Evolutionary conservation across 2,888 invertebrate species (phyloP).

Genomic region (Agrilus cyanescens): DNA sequence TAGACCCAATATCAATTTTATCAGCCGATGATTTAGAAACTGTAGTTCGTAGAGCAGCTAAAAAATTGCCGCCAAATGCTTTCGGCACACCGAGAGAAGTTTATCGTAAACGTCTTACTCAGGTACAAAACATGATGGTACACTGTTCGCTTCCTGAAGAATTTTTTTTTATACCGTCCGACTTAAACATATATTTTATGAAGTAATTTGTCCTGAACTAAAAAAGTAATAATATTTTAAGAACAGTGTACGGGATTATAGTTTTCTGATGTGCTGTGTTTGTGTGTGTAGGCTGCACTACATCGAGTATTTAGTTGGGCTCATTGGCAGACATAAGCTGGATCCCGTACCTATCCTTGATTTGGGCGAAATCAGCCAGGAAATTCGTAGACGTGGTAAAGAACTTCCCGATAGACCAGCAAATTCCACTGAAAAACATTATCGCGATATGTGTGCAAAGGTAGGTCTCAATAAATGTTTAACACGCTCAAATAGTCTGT

Average conservation of each 20-base stretch:
- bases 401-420: constrained; percentile 71
- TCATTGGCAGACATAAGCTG: constrained; percentile 69
- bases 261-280: constrained; percentile 16
- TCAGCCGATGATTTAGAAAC: constrained; percentile 73
- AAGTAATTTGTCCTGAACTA: not conserved
- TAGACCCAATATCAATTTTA: constrained; percentile 71
- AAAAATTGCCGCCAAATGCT: constrained; percentile 62
- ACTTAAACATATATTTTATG: not conserved
- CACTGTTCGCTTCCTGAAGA: constrained; percentile 1
- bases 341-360: constrained; percentile 86
- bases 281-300: constrained; percentile 71
- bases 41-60: constrained; percentile 60
- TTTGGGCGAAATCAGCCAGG: constrained; percentile 75
- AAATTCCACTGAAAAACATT: constrained; percentile 73
- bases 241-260: constrained; percentile 9
- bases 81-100: constrained; percentile 59
- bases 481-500: constrained; percentile 18
- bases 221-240: not conserved
- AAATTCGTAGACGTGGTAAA: constrained; percentile 74
- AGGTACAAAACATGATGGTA: constrained; percentile 38
- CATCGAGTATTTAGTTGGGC: constrained; percentile 86
- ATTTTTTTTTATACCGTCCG: not conserved
- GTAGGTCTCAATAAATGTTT: constrained; percentile 39
- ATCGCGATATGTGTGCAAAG: constrained; percentile 75
- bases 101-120: constrained; percentile 49